Percentiles rank a stretch among this genome's conserved stretches.
phyloP scores from a whole-genome alignment of 2,797 vertebrate species.

The Mycteria americana region DNA sequence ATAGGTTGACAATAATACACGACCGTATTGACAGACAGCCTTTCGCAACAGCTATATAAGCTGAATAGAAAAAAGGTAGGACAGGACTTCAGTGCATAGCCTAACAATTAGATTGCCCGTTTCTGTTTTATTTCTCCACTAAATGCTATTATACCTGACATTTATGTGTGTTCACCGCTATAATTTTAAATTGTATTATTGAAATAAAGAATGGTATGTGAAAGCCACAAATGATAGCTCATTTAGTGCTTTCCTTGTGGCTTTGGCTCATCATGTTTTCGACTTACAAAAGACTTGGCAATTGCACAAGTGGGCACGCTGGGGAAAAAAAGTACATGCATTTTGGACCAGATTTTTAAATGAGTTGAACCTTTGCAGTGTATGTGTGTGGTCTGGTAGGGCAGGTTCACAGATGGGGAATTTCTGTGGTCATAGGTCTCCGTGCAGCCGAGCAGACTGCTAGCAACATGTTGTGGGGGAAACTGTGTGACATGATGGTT shows the following conservation, averaged over 20 bases:
- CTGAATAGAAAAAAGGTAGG: background rate
- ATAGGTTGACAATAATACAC: background rate
- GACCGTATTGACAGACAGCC: background rate
- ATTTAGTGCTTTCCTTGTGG: background rate
- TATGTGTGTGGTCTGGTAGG: background rate
- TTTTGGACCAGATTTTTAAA: background rate
- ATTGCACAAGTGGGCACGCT: background rate
- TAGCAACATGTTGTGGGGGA: background rate
- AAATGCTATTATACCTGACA: slow-evolving; percentile 22
- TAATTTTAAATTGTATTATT: slow-evolving; percentile 33
- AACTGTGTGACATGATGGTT: background rate
- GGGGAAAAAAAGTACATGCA: rapidly evolving
- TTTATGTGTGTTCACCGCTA: background rate
- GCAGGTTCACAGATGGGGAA: background rate
- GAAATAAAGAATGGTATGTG: background rate
- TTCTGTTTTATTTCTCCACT: background rate
- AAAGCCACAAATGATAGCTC: background rate
- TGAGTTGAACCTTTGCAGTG: background rate
- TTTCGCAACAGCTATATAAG: background rate
- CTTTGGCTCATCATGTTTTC: background rate
- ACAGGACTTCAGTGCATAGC: background rate
- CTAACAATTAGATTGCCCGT: background rate
- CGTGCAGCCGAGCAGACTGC: background rate
- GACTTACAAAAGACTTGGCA: background rate
- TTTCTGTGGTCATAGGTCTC: background rate